Base-by-base conservation (phyloP, 1,140 invertebrate species). In the Pantala flavescens region DNA sequence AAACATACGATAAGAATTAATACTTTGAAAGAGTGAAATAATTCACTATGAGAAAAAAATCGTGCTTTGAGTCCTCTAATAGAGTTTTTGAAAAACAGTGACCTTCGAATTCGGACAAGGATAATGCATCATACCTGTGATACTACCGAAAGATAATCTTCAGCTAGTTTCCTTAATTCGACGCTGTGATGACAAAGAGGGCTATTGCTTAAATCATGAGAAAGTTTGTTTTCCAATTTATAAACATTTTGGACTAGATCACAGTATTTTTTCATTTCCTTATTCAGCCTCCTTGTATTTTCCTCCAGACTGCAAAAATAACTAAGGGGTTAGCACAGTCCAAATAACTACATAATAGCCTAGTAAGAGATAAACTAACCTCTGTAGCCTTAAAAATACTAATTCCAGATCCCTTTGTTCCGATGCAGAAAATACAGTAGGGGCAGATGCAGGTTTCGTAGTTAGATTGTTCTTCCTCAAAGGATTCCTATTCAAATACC, bases 191-290 rank as follows among this genome's bases (percentile, higher is more conserved):
- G 42, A 72, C 71, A 72, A 19, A 72, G 11, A n/a, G 71, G 71
- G 19, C 71, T 72, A n/a, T 72, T 72, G 24, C 24, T 21, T 24
- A 72, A 12, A 72, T 72, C 71, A 72, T 14, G 21, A 0, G 71
- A 36, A 24, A 72, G 71, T 72, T 28, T 72, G 10, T 72, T 28
- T 72, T 72, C 71, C 71, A 72, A 28, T 42, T 72, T 72, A 42
- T 28, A 36, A 0, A 42, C 24, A 24, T 28, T 3, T 28, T 28
- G 7, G n/a, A 72, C 24, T 72, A 36, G n/a, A 11, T 72, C 71
- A 21, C 42, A n/a, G 42, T 72, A 72, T n/a, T 72, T 72, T 24
- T 72, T 72, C 19, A 42, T 42, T 42, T 72, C 71, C 24, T 72
- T 72, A n/a, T 28, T 9, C n/a, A 72, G 24, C 28, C 42, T 72